Evolutionary conservation across 2,113 vertebrate species (phyloP).

Genomic region (Lasiurus cinereus): DNA sequence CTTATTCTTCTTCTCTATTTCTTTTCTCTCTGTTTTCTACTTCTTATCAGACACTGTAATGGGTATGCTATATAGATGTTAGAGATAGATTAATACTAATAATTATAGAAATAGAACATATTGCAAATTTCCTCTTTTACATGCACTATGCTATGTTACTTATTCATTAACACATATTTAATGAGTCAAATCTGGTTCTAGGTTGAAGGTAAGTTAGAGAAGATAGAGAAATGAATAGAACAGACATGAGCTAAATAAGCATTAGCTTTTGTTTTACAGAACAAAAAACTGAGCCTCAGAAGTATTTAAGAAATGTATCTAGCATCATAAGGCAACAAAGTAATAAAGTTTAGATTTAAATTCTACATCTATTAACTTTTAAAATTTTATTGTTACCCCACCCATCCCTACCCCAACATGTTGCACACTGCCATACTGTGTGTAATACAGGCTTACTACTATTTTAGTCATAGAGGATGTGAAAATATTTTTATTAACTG

Average conservation of each 20-base stretch:
- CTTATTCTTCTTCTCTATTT: too few species aligned
- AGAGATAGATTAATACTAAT: neutral
- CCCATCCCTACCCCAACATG: neutral
- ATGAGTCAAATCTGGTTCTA: neutral
- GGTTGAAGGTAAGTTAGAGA: neutral
- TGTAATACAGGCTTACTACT: neutral
- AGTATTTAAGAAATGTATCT: neutral
- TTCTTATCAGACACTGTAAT: neutral
- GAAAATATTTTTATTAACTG: neutral
- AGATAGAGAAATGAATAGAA: conserved; percentile 25
- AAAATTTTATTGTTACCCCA: neutral
- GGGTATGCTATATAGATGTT: neutral
- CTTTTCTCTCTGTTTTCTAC: neutral
- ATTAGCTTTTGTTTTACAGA: conserved; percentile 47
- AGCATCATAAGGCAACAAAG: neutral
- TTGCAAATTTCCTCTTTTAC: neutral
- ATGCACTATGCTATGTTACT: neutral
- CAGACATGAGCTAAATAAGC: neutral
- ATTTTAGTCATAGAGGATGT: neutral
- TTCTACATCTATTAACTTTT: neutral
- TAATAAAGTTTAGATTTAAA: neutral
- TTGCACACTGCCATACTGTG: neutral
- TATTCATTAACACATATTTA: conserved; percentile 36
- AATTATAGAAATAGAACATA: neutral
- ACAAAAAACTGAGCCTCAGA: conserved; percentile 34